phyloP scores from a whole-genome alignment of 2,888 invertebrate genomes.

The Antheraea yamamai region DNA sequence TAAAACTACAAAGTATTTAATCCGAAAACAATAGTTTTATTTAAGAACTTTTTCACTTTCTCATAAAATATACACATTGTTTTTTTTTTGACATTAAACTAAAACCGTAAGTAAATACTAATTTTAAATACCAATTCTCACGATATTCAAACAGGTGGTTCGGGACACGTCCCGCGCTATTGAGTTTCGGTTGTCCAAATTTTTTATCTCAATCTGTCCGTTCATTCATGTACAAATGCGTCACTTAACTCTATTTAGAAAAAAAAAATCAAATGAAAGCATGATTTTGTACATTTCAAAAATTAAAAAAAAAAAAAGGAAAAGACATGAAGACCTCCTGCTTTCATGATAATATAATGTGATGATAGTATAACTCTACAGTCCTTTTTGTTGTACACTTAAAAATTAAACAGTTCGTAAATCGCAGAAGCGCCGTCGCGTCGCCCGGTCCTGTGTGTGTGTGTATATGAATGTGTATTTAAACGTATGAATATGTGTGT shows the following conservation, averaged over 20 bases:
- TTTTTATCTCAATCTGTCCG: constrained; percentile 40
- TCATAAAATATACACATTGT: constrained; percentile 83
- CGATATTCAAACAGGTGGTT: constrained; percentile 64
- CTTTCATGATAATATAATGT: constrained; percentile 68
- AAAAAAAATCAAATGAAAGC: constrained; percentile 76
- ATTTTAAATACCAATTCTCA: constrained; percentile 81
- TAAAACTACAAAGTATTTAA: constrained; percentile 77
- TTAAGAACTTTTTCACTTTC: constrained; percentile 81
- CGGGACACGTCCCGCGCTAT: constrained; percentile 54
- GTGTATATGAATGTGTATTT: constrained; percentile 27
- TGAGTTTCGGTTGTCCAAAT: constrained; percentile 45
- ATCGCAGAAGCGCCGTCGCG: constrained; percentile 43
- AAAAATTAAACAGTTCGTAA: constrained; percentile 72
- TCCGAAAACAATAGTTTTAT: constrained; percentile 83
- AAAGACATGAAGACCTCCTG: constrained; percentile 62
- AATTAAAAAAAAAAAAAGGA: constrained; percentile 55
- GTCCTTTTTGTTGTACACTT: constrained; percentile 72
- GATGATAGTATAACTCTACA: constrained; percentile 77
- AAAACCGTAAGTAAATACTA: constrained; percentile 82
- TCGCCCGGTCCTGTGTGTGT: constrained; percentile 23
- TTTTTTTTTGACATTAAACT: constrained; percentile 80
- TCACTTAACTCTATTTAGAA: constrained; percentile 78
- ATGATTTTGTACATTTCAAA: constrained; percentile 80
- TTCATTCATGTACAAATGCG: constrained; percentile 74
- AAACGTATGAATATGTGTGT: constrained; percentile 25